Evolutionary conservation across 2,797 vertebrate genomes (phyloP).

Genomic region (Gallirallus australis): DNA sequence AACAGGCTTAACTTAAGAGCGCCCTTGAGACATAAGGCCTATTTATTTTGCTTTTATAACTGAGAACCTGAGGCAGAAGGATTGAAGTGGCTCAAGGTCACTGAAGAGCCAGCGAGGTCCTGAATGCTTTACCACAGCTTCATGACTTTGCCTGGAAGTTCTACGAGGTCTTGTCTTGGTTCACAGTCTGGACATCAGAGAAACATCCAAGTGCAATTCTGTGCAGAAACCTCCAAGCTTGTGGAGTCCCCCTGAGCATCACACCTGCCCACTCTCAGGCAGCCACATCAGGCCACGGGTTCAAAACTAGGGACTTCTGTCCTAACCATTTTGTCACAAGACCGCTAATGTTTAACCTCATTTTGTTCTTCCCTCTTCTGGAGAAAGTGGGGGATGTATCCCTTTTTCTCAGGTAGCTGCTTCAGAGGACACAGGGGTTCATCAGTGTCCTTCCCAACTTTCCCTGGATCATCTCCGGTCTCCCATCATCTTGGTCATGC

Average conservation of each 20-base stretch:
- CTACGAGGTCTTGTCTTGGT: not conserved
- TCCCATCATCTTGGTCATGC: rapidly evolving
- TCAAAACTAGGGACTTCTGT: not conserved
- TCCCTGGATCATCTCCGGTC: not conserved
- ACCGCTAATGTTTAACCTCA: not conserved
- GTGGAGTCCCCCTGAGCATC: not conserved
- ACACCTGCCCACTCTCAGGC: not conserved
- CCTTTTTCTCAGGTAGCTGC: not conserved
- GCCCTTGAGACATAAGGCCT: not conserved
- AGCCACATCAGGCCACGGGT: rapidly evolving
- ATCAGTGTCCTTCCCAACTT: not conserved
- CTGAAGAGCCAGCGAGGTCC: not conserved
- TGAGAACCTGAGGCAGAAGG: not conserved
- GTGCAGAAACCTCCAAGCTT: not conserved
- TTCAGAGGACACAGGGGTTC: not conserved
- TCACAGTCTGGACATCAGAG: not conserved
- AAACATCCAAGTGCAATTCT: not conserved
- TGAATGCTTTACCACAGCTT: not conserved
- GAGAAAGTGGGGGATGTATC: not conserved
- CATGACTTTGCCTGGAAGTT: not conserved
- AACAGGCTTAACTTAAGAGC: not conserved
- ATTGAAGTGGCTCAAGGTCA: not conserved
- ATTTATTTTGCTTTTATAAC: not conserved
- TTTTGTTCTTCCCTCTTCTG: not conserved
- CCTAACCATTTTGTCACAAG: not conserved